Conservation (phyloP, 2,888 invertebrate genomes). For the Ophion costatus region DNA sequence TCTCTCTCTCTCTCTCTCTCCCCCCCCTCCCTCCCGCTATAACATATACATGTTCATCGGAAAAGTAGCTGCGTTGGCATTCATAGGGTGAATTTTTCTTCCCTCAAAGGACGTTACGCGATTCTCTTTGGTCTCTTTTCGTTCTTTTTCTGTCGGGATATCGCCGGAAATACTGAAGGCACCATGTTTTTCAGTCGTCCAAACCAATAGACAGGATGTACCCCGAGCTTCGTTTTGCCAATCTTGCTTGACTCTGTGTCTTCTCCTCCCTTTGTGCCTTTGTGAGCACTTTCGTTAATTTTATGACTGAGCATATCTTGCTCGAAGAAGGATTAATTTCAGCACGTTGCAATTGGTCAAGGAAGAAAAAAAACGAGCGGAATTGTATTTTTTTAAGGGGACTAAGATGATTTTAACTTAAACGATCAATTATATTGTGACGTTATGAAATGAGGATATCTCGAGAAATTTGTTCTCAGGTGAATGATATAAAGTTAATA, state of each 20-base stretch:
- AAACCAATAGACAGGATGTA: slow-evolving; percentile 40
- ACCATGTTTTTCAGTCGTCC: slow-evolving; percentile 34
- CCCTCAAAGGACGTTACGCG: slow-evolving; percentile 53
- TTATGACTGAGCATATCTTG: neutral
- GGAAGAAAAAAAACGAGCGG: neutral
- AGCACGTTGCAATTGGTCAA: neutral
- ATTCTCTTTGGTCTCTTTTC: slow-evolving; percentile 32
- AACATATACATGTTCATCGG: slow-evolving; percentile 20
- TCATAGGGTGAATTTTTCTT: slow-evolving; percentile 65
- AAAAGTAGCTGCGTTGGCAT: slow-evolving; percentile 65
- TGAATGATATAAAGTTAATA: too few relatives aligned
- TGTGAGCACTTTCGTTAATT: slow-evolving; percentile 7
- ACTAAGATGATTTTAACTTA: too few relatives aligned
- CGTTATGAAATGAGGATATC: too few relatives aligned
- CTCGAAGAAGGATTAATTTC: neutral
- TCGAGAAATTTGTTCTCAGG: too few relatives aligned
- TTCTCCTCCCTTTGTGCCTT: slow-evolving; percentile 18
- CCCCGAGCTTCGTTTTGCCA: slow-evolving; percentile 41
- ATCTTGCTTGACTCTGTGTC: slow-evolving; percentile 30
- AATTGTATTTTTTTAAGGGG: too few relatives aligned
- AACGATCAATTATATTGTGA: too few relatives aligned
- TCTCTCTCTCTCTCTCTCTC: too few relatives aligned
- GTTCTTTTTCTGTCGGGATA: slow-evolving; percentile 23
- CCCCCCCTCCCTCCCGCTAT: neutral
- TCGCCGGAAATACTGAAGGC: slow-evolving; percentile 52